Evolutionary conservation across 2,888 invertebrate genomes (phyloP).

Genomic region (Drosophila mayaguana): DNA sequence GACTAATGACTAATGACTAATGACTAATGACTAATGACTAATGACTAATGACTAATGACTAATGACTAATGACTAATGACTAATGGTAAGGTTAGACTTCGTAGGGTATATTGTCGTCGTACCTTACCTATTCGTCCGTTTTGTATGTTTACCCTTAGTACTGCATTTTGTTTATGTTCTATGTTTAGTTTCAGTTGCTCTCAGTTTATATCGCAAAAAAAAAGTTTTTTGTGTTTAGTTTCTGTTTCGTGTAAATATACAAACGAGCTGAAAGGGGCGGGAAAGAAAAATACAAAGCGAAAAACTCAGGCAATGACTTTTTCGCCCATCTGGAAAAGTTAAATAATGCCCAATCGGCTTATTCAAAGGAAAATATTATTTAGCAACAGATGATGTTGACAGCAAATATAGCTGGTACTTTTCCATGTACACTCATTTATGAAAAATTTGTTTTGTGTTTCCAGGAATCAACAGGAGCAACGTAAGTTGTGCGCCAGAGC

Average conservation of each 20-base stretch:
- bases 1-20: neutral
- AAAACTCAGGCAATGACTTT: constrained; percentile 39
- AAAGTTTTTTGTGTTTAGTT: constrained; percentile 64
- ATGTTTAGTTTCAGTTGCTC: constrained; percentile 46
- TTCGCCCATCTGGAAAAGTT: constrained; percentile 44
- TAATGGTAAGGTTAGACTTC: too few relatives aligned
- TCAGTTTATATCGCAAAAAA: constrained; percentile 38
- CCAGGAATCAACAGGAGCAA: constrained; percentile 14
- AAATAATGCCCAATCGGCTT: constrained; percentile 6
- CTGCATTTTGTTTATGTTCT: constrained; percentile 66
- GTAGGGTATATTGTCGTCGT: neutral
- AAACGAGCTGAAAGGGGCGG: constrained; percentile 32
- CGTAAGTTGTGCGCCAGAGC: constrained; percentile 31
- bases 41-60: neutral
- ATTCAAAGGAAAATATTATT: constrained; percentile 17
- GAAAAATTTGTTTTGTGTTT: neutral
- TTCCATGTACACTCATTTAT: neutral
- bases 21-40: neutral
- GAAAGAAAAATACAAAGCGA: constrained; percentile 37
- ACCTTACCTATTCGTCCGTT: neutral
- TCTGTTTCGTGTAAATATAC: constrained; percentile 65
- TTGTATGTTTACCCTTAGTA: constrained; percentile 33
- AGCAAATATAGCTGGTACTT: neutral
- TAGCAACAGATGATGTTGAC: constrained; percentile 1
- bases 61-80: too few relatives aligned